These are phyloP conservation scores for Onychomys torridus DNA, from an alignment of 2,797 vertebrate species.

Conservation along the genomic window DNA sequence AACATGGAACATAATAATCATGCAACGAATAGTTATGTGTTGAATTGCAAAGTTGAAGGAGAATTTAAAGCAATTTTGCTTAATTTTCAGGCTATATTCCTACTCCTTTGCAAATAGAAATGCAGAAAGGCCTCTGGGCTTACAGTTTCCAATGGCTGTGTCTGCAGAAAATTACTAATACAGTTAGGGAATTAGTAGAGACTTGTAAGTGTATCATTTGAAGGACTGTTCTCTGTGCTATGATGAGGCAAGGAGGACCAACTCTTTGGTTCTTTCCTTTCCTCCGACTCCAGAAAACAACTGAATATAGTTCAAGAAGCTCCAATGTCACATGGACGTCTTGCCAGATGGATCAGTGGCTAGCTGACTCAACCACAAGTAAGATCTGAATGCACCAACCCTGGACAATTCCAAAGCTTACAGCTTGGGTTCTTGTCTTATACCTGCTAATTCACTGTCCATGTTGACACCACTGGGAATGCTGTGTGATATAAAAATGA, in stretches of 20 bases:
- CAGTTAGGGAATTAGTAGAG: neutral
- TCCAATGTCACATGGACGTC: neutral
- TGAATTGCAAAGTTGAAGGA: conserved; percentile 12
- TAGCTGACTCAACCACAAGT: neutral
- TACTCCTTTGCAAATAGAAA: neutral
- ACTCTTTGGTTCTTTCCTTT: neutral
- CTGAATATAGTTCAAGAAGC: neutral
- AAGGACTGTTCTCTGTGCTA: conserved; percentile 10
- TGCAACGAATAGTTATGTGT: neutral
- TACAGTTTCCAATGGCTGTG: neutral
- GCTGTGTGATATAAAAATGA: conserved; percentile 71
- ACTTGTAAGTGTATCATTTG: neutral
- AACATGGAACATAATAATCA: neutral
- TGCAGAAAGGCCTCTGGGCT: neutral
- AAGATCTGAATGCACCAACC: neutral
- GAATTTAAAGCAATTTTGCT: conserved; percentile 31
- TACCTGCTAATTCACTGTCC: conserved; percentile 61
- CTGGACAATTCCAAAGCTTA: neutral
- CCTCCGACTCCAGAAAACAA: neutral
- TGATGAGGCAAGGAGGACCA: neutral
- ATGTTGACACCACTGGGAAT: conserved; percentile 44
- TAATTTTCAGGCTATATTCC: conserved; percentile 6
- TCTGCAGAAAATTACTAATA: neutral
- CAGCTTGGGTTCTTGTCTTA: neutral
- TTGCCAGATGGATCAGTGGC: neutral